Percentiles rank a stretch among this genome's conserved stretches.
These are phyloP conservation scores for Lordiphosa collinella DNA, from an alignment of 1,140 invertebrate species.

Conservation along the genomic window DNA sequence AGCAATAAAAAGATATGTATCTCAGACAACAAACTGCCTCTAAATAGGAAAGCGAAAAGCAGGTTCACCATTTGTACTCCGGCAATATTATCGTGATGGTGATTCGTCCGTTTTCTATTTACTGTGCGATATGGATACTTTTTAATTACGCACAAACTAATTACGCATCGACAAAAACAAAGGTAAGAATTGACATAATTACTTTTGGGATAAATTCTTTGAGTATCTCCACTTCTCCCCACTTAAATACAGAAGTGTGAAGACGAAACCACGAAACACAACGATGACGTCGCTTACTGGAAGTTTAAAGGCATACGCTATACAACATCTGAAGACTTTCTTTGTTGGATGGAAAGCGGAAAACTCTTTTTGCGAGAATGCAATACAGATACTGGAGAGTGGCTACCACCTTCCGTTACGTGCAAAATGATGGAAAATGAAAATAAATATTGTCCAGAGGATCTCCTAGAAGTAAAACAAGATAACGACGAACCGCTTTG, in stretches of 20 bases:
- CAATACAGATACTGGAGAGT: slow-evolving; percentile 23
- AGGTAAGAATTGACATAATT: slow-evolving; percentile 7
- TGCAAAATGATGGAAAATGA: slow-evolving; percentile 5
- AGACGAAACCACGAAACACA: slow-evolving; percentile 12
- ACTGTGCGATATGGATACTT: neutral
- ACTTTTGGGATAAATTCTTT: too few species aligned
- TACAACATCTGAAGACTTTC: slow-evolving; percentile 25
- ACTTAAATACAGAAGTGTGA: slow-evolving; percentile 29
- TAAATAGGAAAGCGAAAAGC: neutral
- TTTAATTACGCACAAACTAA: neutral
- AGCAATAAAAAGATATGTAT: slow-evolving; percentile 24
- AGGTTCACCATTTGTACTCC: neutral
- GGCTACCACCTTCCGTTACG: slow-evolving; percentile 18
- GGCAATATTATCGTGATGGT: neutral
- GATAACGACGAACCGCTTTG: slow-evolving; percentile 21
- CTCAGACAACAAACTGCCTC: slow-evolving; percentile 4
- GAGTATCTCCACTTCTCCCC: neutral
- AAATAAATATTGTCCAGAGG: slow-evolving; percentile 43
- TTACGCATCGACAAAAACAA: slow-evolving; percentile 1
- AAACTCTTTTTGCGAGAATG: slow-evolving; percentile 36
- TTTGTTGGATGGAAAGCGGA: slow-evolving; percentile 23
- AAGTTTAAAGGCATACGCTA: slow-evolving; percentile 30
- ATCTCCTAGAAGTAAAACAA: slow-evolving; percentile 34
- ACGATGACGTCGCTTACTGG: slow-evolving; percentile 18
- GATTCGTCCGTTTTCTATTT: neutral